Conservation (phyloP, 2,888 invertebrate genomes). For the Netelia inedita region DNA sequence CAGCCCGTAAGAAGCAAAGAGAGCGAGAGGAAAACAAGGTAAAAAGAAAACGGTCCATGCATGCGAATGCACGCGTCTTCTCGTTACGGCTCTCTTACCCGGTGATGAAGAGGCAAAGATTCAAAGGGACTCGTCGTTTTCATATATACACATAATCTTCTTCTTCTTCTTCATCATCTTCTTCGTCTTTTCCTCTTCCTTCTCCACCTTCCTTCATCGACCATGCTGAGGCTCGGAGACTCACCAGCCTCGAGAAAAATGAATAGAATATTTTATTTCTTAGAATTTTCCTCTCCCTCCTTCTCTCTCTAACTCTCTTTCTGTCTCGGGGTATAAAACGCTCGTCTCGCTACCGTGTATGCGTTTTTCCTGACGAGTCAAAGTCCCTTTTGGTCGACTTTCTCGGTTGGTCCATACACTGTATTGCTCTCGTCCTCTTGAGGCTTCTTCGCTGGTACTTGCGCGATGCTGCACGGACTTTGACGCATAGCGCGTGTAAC, state of each 20-base stretch:
- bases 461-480: slow-evolving; percentile 8
- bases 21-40: background rate
- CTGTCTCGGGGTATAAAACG: slow-evolving; percentile 9
- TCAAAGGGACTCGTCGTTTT: slow-evolving; percentile 59
- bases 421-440: too few relatives aligned
- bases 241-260: slow-evolving; percentile 25
- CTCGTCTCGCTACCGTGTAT: background rate
- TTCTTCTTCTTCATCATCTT: slow-evolving; percentile 3
- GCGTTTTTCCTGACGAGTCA: too few relatives aligned
- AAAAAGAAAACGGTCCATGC: slow-evolving; percentile 18
- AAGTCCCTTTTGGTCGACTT: too few relatives aligned
- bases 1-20: slow-evolving; percentile 9
- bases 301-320: too few relatives aligned
- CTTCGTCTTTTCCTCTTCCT: slow-evolving; percentile 28
- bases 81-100: slow-evolving; percentile 59
- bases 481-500: slow-evolving; percentile 13
- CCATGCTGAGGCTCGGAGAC: slow-evolving; percentile 13
- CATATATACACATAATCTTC: slow-evolving; percentile 21
- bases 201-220: slow-evolving; percentile 20
- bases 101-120: slow-evolving; percentile 66
- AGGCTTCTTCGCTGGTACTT: background rate
- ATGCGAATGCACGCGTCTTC: slow-evolving; percentile 26
- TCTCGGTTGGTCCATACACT: too few relatives aligned
- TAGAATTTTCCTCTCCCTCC: slow-evolving; percentile 31
- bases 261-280: slow-evolving; percentile 59